Base-by-base conservation (phyloP, 2,888 invertebrate species). In the Tipula vernalis region DNA sequence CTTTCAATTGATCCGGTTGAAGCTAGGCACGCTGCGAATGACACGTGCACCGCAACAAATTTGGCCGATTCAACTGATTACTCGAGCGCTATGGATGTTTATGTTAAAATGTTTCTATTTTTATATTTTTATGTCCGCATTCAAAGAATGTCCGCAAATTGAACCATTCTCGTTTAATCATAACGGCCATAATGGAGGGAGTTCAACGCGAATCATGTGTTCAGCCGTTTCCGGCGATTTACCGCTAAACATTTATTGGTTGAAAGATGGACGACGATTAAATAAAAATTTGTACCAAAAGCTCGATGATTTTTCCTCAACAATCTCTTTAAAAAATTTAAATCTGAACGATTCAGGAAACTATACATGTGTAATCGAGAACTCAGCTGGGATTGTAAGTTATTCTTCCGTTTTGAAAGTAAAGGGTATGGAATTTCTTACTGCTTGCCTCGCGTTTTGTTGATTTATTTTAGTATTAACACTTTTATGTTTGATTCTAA, bases 151-250 rank as follows among this genome's bases (percentile, higher is more conserved):
- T 86, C 93, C 93, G 83, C 91, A 92, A 90, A 92, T 93, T 88
- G 93, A 92, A 88, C 92, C 93, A 88, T 93, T 93, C 89, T 90
- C 91, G 88, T 92, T 93, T 89, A 92, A 92, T 90, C 89, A 90
- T 85, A 92, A 91, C 88, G 92, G 92, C 87, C 91, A 92, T 71
- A 92, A 92, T 89, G 93, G 92, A 87, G 93, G 93, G 85, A 92
- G 92, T 88, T 92, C 93, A 86, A 91, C 92, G 41, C 91, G 93
- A 88, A 91, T 93, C 85, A 91, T 93, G 90, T 96, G 96, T 91
- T 94, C 95, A 89, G 94, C 95, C 88, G 93, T 94, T 88, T 94
- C 95, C 89, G 96, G 97, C 88, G 97, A 97, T 92, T 93, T 95
- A 89, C 97, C 97, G 86, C 93, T 97, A 88, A 94, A 93, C 89